phyloP scores from a whole-genome alignment of 2,797 vertebrate species.

The Lithobates pipiens region DNA sequence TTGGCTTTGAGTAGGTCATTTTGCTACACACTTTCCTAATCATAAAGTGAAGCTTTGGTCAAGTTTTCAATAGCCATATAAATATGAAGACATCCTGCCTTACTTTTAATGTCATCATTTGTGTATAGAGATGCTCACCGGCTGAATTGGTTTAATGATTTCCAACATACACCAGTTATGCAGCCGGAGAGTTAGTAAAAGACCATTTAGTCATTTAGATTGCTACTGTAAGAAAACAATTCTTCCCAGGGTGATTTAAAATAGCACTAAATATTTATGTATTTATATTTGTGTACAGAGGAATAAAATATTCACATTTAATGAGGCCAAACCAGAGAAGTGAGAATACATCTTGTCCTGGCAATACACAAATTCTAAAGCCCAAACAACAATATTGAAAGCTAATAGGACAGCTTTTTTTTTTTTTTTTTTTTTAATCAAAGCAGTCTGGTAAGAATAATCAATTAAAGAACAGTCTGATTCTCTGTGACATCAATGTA shows the following conservation, averaged over 20 bases:
- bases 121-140: not conserved
- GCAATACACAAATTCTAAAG: conserved; percentile 71
- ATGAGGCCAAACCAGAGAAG: conserved; percentile 75
- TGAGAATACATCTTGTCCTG: conserved; percentile 75
- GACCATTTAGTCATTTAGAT: conserved; percentile 9
- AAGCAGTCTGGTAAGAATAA: conserved; percentile 86
- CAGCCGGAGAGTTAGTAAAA: not conserved
- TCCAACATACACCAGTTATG: conserved; percentile 5
- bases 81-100: not conserved
- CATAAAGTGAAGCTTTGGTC: not conserved
- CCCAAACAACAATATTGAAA: conserved; percentile 77
- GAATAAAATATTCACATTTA: conserved; percentile 73
- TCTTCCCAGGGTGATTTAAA: conserved; percentile 66
- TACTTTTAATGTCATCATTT: not conserved
- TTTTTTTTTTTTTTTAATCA: conserved; percentile 76
- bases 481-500: conserved; percentile 85
- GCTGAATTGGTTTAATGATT: conserved; percentile 17
- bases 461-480: conserved; percentile 88
- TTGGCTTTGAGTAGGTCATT: not conserved
- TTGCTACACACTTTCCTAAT: not conserved
- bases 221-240: conserved; percentile 1
- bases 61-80: not conserved
- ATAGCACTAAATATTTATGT: conserved; percentile 72
- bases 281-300: conserved; percentile 69
- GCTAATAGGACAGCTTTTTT: conserved; percentile 79